A percentile compares a stretch with the other conserved stretches of the same genome.
Conservation (phyloP, 2,113 vertebrate species). For the Apistogramma diplotaenia region DNA sequence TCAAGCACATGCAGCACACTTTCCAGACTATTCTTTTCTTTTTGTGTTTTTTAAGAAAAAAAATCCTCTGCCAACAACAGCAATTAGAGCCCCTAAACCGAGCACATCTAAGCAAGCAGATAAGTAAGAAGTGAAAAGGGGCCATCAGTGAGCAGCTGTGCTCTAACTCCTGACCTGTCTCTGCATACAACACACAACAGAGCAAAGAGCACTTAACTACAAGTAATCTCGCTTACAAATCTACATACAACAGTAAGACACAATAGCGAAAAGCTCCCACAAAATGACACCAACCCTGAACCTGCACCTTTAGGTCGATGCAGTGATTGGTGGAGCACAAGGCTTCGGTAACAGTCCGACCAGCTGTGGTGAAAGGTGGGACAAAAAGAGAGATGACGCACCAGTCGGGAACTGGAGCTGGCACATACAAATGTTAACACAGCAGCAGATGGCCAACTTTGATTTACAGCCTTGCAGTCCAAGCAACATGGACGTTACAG, state of each 20-base stretch:
- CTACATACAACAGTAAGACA: not conserved
- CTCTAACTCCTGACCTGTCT: too few relatives aligned
- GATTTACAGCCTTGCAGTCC: not conserved
- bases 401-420: not conserved
- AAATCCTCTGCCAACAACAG: too few relatives aligned
- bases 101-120: too few relatives aligned
- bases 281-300: not conserved
- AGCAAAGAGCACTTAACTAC: not conserved
- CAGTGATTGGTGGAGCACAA: not conserved
- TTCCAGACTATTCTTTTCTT: not conserved
- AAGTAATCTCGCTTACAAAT: not conserved
- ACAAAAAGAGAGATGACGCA: not conserved
- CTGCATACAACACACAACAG: not conserved
- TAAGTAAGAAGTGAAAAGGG: too few relatives aligned
- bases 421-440: not conserved
- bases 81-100: too few relatives aligned
- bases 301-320: not conserved
- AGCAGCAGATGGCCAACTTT: not conserved
- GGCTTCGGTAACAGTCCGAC: too few relatives aligned
- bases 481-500: not conserved
- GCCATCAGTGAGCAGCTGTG: too few relatives aligned
- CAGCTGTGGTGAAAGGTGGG: too few relatives aligned
- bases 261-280: not conserved
- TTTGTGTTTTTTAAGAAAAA: too few relatives aligned
- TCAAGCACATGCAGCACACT: not conserved